A percentile compares a stretch with the other conserved stretches of the same genome.
Evolutionary conservation across 53 echinoderm and acorn worm genomes (phyloP).

Genomic region (Holothuria leucospilota): DNA sequence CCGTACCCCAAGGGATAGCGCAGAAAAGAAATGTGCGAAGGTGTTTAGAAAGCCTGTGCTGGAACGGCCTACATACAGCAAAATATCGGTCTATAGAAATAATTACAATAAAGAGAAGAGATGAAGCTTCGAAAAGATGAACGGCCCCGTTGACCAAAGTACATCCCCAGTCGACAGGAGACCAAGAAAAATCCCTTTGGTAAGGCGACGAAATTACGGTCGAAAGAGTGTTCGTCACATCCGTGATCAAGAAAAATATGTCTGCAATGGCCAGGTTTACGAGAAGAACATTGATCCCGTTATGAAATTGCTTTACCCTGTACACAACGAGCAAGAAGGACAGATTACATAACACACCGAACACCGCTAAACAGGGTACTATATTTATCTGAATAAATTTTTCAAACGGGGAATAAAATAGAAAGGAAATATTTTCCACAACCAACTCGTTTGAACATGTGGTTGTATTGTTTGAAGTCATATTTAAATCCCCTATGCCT

Average conservation of each 20-base stretch:
- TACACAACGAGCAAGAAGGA: slow-evolving; percentile 20
- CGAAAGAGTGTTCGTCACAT: background rate
- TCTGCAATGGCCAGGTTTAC: slow-evolving; percentile 37
- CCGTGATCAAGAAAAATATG: slow-evolving; percentile 21
- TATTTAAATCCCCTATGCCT: too few species aligned
- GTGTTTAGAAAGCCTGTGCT: slow-evolving; percentile 24
- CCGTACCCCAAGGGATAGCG: slow-evolving; percentile 13
- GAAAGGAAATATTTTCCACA: background rate
- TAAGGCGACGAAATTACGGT: background rate
- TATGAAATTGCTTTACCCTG: slow-evolving; percentile 30
- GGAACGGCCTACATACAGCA: slow-evolving; percentile 30
- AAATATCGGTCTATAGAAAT: slow-evolving; percentile 42
- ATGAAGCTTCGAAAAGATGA: slow-evolving; percentile 35
- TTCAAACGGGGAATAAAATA: background rate
- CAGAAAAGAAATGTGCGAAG: slow-evolving; percentile 16
- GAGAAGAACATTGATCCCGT: slow-evolving; percentile 20
- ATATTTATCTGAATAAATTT: background rate
- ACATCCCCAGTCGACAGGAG: background rate
- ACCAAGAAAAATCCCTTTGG: slow-evolving; percentile 20
- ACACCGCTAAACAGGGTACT: background rate
- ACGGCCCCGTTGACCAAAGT: background rate
- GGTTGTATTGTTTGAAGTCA: too few species aligned
- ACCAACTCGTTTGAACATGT: background rate
- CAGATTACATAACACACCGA: slow-evolving; percentile 18
- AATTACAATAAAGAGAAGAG: slow-evolving; percentile 29